A percentile compares a stretch with the other conserved stretches of the same genome.
Conservation (phyloP, 2,113 vertebrate genomes). For the Neomonachus schauinslandi region DNA sequence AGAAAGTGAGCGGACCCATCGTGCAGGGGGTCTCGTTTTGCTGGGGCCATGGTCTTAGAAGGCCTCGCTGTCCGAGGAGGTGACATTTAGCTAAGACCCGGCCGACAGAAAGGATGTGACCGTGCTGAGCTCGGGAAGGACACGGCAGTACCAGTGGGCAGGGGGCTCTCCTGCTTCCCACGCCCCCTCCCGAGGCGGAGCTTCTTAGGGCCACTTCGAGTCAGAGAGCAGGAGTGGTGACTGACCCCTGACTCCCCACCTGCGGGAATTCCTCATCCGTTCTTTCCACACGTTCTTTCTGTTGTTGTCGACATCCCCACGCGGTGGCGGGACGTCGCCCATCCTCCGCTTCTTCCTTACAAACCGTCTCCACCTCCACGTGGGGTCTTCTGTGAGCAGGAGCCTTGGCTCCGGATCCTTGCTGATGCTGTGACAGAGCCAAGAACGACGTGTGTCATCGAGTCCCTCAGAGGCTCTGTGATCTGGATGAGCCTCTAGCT, state of each 20-base stretch:
- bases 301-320: fast-evolving
- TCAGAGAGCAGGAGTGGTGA: neutral
- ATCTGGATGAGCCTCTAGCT: neutral
- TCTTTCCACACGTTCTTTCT: neutral
- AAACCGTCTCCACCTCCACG: neutral
- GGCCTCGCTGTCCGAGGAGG: neutral
- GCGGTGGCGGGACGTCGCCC: neutral
- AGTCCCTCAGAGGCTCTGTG: neutral
- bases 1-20: neutral
- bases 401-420: neutral
- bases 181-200: too few relatives aligned
- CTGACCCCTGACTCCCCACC: fast-evolving
- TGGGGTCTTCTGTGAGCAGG: neutral
- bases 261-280: neutral
- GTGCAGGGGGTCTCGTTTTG: neutral
- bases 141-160: fast-evolving
- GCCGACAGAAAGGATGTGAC: neutral
- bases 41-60: neutral
- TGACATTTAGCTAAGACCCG: neutral
- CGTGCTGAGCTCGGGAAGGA: neutral
- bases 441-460: too few relatives aligned
- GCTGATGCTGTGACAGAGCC: neutral
- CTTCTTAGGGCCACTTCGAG: too few relatives aligned
- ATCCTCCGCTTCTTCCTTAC: neutral
- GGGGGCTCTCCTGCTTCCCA: neutral